Conservation (phyloP, 2,797 vertebrate genomes). For the Luscinia megarhynchos region DNA sequence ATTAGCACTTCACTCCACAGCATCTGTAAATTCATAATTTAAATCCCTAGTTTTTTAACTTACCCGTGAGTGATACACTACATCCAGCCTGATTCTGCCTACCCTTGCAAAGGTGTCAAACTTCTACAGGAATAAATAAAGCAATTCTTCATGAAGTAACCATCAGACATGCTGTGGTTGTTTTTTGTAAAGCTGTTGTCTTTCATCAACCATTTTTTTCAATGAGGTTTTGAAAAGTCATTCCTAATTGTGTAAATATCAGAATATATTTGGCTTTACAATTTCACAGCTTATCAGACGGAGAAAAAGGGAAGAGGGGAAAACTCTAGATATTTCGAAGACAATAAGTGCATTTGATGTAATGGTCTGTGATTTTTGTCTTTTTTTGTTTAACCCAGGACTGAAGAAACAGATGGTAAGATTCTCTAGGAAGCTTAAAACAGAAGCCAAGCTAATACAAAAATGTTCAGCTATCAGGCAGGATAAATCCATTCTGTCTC, state of each 20-base stretch:
- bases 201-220: constrained; percentile 51
- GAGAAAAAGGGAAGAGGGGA: background rate
- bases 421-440: constrained; percentile 82
- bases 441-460: constrained; percentile 82
- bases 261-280: constrained; percentile 70
- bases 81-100: background rate
- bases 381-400: constrained; percentile 76
- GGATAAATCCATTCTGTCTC: constrained; percentile 74
- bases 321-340: constrained; percentile 68
- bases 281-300: constrained; percentile 69
- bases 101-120: background rate
- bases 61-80: background rate
- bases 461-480: constrained; percentile 78
- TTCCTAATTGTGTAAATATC: constrained; percentile 66
- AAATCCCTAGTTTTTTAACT: background rate
- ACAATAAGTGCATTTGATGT: constrained; percentile 74
- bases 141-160: constrained; percentile 2
- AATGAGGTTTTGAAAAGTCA: constrained; percentile 48
- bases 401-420: constrained; percentile 84
- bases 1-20: background rate
- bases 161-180: background rate
- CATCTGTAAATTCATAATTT: background rate
- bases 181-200: constrained; percentile 45
- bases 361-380: constrained; percentile 74
- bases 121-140: constrained; percentile 6